These are phyloP conservation scores for Cebus imitator DNA, from an alignment of 2,113 vertebrate genomes.

Conservation along the genomic window DNA sequence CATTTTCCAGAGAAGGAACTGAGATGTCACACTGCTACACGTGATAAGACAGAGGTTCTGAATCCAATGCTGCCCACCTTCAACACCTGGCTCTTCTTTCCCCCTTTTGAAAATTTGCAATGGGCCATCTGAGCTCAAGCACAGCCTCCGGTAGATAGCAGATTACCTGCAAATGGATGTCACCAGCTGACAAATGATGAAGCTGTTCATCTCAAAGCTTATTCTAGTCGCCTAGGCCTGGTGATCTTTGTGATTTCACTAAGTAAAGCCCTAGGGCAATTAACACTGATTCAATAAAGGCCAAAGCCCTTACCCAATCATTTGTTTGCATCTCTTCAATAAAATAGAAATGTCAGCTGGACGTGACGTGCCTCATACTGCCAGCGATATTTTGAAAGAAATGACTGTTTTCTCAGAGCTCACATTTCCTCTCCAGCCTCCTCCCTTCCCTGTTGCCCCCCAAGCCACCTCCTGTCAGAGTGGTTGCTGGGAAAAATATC, in stretches of 20 bases:
- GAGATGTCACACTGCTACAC: neutral
- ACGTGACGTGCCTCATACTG: constrained; percentile 53
- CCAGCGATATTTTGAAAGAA: constrained; percentile 67
- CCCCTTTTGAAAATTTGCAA: neutral
- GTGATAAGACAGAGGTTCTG: neutral
- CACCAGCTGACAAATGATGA: neutral
- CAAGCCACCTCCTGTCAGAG: neutral
- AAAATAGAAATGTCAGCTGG: constrained; percentile 70
- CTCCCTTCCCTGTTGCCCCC: neutral
- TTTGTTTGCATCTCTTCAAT: constrained; percentile 64
- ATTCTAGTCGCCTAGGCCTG: constrained; percentile 9
- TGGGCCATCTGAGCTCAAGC: neutral
- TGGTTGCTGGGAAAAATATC: constrained; percentile 18
- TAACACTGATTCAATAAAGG: constrained; percentile 63
- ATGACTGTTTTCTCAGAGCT: constrained; percentile 53
- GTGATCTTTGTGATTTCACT: constrained; percentile 53
- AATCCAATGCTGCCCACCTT: neutral
- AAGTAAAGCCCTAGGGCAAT: constrained; percentile 52
- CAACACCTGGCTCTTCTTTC: neutral
- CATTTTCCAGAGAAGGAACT: neutral
- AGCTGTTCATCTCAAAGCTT: constrained; percentile 11
- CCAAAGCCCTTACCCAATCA: neutral
- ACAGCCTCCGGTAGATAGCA: neutral
- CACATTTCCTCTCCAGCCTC: neutral
- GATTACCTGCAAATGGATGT: constrained; percentile 13